Evolutionary conservation across 1,140 invertebrate species (phyloP).

Genomic region (Sycophaga agraensis): DNA sequence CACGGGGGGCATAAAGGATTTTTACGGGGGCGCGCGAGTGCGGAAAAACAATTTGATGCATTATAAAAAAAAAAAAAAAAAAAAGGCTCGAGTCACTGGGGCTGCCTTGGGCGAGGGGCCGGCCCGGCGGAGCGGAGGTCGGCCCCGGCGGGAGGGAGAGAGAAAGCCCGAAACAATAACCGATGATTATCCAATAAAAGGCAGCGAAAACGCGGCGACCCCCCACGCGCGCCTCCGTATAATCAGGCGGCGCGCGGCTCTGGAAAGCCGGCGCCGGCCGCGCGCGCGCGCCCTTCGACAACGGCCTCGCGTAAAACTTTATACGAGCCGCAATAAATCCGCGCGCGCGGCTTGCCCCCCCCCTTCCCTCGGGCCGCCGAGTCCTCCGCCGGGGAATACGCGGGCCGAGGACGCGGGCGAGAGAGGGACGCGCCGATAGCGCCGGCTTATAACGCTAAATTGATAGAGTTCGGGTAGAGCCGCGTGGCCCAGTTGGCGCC

Average conservation of each 20-base stretch:
- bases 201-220: not conserved
- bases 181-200: conserved; percentile 24
- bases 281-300: conserved; percentile 13
- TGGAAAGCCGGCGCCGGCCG: not conserved
- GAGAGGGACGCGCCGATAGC: too few species aligned
- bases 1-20: not conserved
- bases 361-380: too few species aligned
- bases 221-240: not conserved
- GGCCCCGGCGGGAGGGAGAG: too few species aligned
- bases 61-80: not conserved
- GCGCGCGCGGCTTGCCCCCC: conserved; percentile 12
- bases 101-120: too few species aligned
- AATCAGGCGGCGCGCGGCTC: not conserved
- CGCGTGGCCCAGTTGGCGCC: too few species aligned
- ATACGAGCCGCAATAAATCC: conserved; percentile 27
- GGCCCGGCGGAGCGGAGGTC: too few species aligned
- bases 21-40: not conserved
- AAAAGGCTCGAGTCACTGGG: not conserved
- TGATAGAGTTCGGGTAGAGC: too few species aligned
- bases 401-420: too few species aligned
- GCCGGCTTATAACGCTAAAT: too few species aligned
- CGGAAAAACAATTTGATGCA: not conserved
- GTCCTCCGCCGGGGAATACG: too few species aligned
- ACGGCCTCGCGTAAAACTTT: conserved; percentile 24
- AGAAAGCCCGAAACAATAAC: too few species aligned